Conservation (phyloP, 2,888 invertebrate genomes). For the Euclidia mi region DNA sequence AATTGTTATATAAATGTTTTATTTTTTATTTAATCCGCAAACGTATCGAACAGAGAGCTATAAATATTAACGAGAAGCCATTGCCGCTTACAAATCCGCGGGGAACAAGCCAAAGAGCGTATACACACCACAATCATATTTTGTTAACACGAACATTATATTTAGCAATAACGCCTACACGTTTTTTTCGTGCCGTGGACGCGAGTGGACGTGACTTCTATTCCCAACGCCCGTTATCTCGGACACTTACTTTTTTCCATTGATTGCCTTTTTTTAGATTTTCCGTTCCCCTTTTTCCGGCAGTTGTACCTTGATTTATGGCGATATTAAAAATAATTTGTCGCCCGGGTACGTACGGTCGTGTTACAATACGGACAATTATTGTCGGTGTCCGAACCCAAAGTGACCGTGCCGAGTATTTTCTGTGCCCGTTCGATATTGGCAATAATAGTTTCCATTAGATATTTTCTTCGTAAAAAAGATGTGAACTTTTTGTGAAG, state of each 20-base stretch:
- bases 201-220: conserved; percentile 74
- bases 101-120: conserved; percentile 30
- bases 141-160: conserved; percentile 54
- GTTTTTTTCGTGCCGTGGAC: conserved; percentile 73
- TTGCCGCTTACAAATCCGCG: conserved; percentile 47
- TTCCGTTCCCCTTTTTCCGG: conserved; percentile 40
- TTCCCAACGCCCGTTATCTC: conserved; percentile 67
- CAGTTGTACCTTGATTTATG: conserved; percentile 48
- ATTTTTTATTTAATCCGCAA: conserved; percentile 43
- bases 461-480: conserved; percentile 4
- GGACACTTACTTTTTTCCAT: conserved; percentile 65
- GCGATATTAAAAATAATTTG: conserved; percentile 54
- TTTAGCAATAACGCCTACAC: conserved; percentile 47
- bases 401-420: conserved; percentile 30
- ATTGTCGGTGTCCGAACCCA: conserved; percentile 35
- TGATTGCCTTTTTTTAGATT: conserved; percentile 65
- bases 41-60: conserved; percentile 19
- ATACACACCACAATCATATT: conserved; percentile 49
- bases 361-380: conserved; percentile 46
- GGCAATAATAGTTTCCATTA: conserved; percentile 30
- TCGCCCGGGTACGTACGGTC: conserved; percentile 22
- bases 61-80: conserved; percentile 50
- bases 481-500: too few relatives aligned
- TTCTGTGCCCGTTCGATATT: conserved; percentile 25
- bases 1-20: conserved; percentile 12